Percentiles rank a stretch among this genome's conserved stretches.
These are phyloP conservation scores for Holothuria glaberrima DNA, from an alignment of 35 echinoderm and acorn worm species.

Conservation along the genomic window DNA sequence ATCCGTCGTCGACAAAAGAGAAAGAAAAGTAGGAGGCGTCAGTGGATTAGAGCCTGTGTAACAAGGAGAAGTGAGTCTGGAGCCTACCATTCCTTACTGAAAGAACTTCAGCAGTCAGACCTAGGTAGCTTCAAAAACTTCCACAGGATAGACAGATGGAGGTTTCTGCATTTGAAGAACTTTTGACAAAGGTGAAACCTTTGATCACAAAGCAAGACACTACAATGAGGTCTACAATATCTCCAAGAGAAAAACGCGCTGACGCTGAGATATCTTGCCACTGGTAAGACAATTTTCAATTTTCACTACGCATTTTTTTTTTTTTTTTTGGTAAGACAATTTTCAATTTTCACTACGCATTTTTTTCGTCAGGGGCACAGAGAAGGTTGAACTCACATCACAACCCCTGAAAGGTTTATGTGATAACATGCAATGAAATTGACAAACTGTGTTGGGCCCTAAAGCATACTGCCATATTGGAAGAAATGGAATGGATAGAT, in stretches of 20 bases:
- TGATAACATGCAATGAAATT: too few relatives aligned
- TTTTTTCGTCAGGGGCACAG: not conserved
- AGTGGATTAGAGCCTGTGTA: slow-evolving; percentile 37
- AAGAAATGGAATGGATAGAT: too few relatives aligned
- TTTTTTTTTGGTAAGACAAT: slow-evolving; percentile 46
- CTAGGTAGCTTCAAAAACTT: slow-evolving; percentile 24
- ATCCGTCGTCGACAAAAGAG: not conserved
- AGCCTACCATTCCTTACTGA: slow-evolving; percentile 23
- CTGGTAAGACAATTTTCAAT: slow-evolving; percentile 44
- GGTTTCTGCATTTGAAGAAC: slow-evolving; percentile 20
- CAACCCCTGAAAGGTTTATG: not conserved
- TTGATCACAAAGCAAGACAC: slow-evolving; percentile 54
- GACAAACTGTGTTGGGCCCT: not conserved
- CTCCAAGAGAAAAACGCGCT: slow-evolving; percentile 37
- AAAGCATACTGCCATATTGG: too few relatives aligned
- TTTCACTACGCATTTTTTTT: too few relatives aligned
- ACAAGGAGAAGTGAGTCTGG: slow-evolving; percentile 23
- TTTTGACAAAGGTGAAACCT: not conserved
- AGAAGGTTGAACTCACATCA: not conserved
- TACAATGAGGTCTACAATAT: slow-evolving; percentile 22
- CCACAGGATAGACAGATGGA: slow-evolving; percentile 35
- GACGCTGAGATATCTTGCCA: slow-evolving; percentile 68
- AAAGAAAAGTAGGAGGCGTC: not conserved
- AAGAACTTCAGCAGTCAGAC: slow-evolving; percentile 34
- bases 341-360: too few relatives aligned